Evolutionary conservation across 2,113 vertebrate species (phyloP).

Genomic region (Ctenomys sociabilis): DNA sequence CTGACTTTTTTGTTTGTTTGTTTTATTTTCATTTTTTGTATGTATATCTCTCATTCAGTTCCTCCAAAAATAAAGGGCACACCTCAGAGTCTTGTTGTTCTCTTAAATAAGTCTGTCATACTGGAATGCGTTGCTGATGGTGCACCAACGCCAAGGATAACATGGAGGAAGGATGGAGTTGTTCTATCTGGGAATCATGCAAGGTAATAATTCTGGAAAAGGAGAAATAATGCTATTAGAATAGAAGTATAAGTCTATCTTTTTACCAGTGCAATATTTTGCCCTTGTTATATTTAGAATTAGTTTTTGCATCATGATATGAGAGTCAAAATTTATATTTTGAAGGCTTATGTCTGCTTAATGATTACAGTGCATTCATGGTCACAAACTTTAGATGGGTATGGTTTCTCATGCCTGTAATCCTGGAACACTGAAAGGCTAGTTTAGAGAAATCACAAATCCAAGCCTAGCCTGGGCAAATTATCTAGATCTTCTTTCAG

Average conservation of each 20-base stretch:
- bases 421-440: not conserved
- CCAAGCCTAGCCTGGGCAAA: not conserved
- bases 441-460: not conserved
- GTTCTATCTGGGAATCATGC: slow-evolving; percentile 88
- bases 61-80: slow-evolving; percentile 91
- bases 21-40: too few relatives aligned
- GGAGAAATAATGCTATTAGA: not conserved
- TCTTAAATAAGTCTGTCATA: slow-evolving; percentile 85
- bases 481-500: not conserved
- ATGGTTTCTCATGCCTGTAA: not conserved
- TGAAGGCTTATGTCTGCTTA: not conserved
- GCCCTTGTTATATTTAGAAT: not conserved
- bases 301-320: not conserved
- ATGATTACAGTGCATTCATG: not conserved
- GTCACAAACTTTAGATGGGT: not conserved
- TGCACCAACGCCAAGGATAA: slow-evolving; percentile 91
- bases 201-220: slow-evolving; percentile 82
- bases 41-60: slow-evolving; percentile 85
- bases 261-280: not conserved
- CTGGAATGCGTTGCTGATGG: slow-evolving; percentile 93
- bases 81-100: slow-evolving; percentile 85
- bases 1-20: slow-evolving; percentile 50
- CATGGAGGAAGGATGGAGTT: slow-evolving; percentile 96
- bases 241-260: not conserved
- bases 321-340: not conserved